These are phyloP conservation scores for Rhopalosiphum padi DNA, from an alignment of 1,140 invertebrate genomes.

Conservation along the genomic window DNA sequence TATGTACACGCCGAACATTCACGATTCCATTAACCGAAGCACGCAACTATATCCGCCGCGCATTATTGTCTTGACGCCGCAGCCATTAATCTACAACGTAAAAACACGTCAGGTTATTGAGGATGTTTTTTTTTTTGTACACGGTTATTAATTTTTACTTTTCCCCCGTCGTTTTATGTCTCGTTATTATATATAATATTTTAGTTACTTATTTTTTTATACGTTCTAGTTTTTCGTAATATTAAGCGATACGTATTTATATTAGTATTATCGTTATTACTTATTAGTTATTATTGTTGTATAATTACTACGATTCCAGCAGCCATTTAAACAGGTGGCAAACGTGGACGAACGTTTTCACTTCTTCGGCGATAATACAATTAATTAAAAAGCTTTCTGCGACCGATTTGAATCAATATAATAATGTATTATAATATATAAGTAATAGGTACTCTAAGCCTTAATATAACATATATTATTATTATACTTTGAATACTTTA, in stretches of 20 bases:
- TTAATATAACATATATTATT: neutral
- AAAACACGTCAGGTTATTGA: neutral
- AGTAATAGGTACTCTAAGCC: no score
- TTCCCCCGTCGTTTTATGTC: neutral
- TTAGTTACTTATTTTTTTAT: neutral
- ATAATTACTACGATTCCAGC: neutral
- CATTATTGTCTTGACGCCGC: neutral
- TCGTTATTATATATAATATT: neutral
- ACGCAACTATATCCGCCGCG: neutral
- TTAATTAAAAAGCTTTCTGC: neutral
- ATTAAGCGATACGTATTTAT: neutral
- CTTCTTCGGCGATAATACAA: neutral
- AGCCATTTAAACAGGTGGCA: neutral
- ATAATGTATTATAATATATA: neutral
- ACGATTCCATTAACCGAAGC: conserved; percentile 5
- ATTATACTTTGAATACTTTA: neutral
- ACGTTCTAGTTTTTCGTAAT: neutral
- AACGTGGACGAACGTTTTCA: neutral
- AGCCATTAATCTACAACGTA: neutral
- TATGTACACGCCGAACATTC: neutral
- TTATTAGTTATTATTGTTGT: neutral
- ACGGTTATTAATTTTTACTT: neutral
- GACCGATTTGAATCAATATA: neutral
- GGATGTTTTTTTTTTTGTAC: neutral
- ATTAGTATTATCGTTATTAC: neutral